phyloP scores from a whole-genome alignment of 2,113 vertebrate species.

The Rhabdornis inornatus region DNA sequence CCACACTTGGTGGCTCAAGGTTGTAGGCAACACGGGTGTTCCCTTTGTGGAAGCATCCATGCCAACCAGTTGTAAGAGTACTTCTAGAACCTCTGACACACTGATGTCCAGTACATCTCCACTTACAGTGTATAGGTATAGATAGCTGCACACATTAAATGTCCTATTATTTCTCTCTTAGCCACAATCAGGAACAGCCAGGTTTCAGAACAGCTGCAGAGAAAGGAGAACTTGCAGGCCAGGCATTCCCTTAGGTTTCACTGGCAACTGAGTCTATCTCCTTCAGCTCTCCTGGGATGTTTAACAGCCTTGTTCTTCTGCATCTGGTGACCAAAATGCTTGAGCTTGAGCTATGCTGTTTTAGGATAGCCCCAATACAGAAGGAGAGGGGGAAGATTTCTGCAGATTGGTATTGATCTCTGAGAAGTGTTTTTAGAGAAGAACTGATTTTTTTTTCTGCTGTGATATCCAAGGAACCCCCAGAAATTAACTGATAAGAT shows the following conservation, averaged over 20 bases:
- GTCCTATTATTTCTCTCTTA: background rate
- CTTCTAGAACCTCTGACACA: background rate
- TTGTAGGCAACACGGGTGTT: fast-evolving
- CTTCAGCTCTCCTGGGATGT: background rate
- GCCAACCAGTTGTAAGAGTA: background rate
- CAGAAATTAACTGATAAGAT: background rate
- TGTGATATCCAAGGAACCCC: background rate
- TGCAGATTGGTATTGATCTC: background rate
- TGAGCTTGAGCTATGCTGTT: background rate
- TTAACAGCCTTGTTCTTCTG: background rate
- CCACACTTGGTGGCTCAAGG: background rate
- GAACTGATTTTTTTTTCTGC: background rate
- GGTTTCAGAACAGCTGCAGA: background rate
- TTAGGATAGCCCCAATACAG: background rate
- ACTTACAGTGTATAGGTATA: background rate
- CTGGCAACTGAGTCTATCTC: background rate
- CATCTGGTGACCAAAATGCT: background rate
- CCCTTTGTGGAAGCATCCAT: fast-evolving
- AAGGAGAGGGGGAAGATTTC: background rate
- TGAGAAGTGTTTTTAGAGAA: background rate
- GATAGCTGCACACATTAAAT: background rate
- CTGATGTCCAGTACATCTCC: background rate
- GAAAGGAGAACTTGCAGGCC: background rate
- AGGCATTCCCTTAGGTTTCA: background rate
- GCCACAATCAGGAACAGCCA: background rate